A percentile compares a stretch with the other conserved stretches of the same genome.
These are phyloP conservation scores for Harpagoxenus sublaevis DNA, from an alignment of 2,888 invertebrate genomes.

Conservation along the genomic window DNA sequence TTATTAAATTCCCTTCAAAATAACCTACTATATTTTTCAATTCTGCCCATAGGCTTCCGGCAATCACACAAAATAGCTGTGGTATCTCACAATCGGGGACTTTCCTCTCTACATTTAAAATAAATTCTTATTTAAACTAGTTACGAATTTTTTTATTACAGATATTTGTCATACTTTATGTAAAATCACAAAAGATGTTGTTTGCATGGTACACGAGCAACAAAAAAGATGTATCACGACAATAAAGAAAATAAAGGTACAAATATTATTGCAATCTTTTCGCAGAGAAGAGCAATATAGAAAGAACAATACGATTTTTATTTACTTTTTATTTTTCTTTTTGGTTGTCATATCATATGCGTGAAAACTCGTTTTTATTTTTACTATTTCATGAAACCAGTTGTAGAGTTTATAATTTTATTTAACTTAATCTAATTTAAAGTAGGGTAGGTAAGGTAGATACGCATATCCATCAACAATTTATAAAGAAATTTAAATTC, in stretches of 20 bases:
- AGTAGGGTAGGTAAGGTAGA: background rate
- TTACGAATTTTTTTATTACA: background rate
- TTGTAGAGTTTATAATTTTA: background rate
- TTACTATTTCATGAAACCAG: background rate
- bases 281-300: background rate
- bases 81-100: too few relatives aligned
- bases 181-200: background rate
- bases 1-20: too few relatives aligned
- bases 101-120: background rate
- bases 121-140: background rate
- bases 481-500: constrained; percentile 3
- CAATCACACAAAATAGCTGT: too few relatives aligned
- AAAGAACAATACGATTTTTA: background rate
- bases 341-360: background rate
- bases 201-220: background rate
- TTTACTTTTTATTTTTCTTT: constrained; percentile 2
- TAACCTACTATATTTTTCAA: too few relatives aligned
- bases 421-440: background rate
- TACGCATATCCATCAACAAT: background rate
- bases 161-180: background rate
- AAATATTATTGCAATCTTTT: constrained; percentile 22
- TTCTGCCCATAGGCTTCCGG: too few relatives aligned
- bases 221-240: background rate
- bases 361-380: background rate
- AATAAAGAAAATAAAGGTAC: background rate